Percentiles rank a stretch among this genome's conserved stretches.
Conservation (phyloP, 2,797 vertebrate species). For the Takifugu rubripes region DNA sequence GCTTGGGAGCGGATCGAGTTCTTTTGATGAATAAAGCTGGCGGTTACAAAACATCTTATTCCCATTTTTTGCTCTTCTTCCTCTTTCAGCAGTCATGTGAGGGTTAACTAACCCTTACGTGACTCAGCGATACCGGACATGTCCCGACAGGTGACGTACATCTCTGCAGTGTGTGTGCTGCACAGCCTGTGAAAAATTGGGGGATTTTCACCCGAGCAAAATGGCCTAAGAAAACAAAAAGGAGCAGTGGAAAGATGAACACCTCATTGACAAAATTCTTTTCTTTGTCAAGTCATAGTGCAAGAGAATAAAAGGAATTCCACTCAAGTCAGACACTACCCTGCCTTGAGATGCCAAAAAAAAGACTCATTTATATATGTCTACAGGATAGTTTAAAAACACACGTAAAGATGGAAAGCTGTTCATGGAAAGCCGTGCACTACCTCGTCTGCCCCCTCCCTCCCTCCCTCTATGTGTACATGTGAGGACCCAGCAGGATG, state of each 20-base stretch:
- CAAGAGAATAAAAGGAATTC: conserved; percentile 61
- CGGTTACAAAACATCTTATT: background rate
- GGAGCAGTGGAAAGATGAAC: conserved; percentile 57
- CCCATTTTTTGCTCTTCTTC: background rate
- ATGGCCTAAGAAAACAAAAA: conserved; percentile 73
- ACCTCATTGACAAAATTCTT: conserved; percentile 67
- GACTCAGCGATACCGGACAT: conserved; percentile 72
- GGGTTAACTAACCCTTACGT: conserved; percentile 72
- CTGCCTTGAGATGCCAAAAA: conserved; percentile 40
- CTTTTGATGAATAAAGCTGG: conserved; percentile 26
- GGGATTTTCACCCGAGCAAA: conserved; percentile 65
- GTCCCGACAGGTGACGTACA: conserved; percentile 73
- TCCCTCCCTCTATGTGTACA: conserved; percentile 38
- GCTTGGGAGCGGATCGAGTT: conserved; percentile 22
- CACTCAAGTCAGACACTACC: conserved; percentile 61
- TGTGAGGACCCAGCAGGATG: conserved; percentile 66
- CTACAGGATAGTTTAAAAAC: conserved; percentile 20
- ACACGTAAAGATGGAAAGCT: conserved; percentile 21
- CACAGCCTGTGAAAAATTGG: conserved; percentile 49
- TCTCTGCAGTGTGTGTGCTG: conserved; percentile 37
- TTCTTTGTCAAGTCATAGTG: conserved; percentile 72
- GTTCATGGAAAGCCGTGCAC: conserved; percentile 30
- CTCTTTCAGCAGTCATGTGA: conserved; percentile 27
- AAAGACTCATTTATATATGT: background rate
- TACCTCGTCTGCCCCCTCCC: conserved; percentile 21